Evolutionary conservation across 1,140 invertebrate species (phyloP).

Genomic region (Nephila pilipes): DNA sequence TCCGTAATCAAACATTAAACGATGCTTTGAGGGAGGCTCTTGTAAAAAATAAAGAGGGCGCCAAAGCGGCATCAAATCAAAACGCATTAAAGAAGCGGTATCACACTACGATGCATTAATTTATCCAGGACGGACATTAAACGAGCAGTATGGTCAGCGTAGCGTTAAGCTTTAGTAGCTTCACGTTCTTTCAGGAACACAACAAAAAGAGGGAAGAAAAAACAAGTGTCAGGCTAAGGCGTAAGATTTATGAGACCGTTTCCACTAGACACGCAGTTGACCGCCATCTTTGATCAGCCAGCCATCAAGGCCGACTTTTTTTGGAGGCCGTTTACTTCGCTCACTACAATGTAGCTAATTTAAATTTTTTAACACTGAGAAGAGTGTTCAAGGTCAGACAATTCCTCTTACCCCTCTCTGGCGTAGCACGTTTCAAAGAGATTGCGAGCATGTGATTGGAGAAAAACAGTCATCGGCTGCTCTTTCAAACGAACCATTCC

Average conservation of each 20-base stretch:
- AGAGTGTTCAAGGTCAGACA: slow-evolving; percentile 12
- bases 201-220: not conserved
- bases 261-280: slow-evolving; percentile 37
- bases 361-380: slow-evolving; percentile 58
- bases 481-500: not conserved
- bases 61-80: slow-evolving; percentile 9
- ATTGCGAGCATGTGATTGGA: not conserved
- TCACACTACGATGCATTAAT: slow-evolving; percentile 35
- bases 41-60: not conserved
- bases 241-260: slow-evolving; percentile 51
- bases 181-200: not conserved
- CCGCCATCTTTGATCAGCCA: slow-evolving; percentile 59
- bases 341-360: slow-evolving; percentile 45
- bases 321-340: slow-evolving; percentile 31
- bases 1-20: too few species aligned
- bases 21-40: not conserved
- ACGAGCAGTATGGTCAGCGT: slow-evolving; percentile 19
- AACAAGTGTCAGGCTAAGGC: slow-evolving; percentile 5
- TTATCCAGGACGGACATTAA: slow-evolving; percentile 28
- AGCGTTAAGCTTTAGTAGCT: slow-evolving; percentile 55
- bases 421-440: not conserved
- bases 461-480: not conserved
- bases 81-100: slow-evolving; percentile 39
- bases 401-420: not conserved
- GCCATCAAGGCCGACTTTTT: slow-evolving; percentile 54